A percentile compares a stretch with the other conserved stretches of the same genome.
Evolutionary conservation across 2,888 invertebrate genomes (phyloP).

Genomic region (Torymus tubicola): DNA sequence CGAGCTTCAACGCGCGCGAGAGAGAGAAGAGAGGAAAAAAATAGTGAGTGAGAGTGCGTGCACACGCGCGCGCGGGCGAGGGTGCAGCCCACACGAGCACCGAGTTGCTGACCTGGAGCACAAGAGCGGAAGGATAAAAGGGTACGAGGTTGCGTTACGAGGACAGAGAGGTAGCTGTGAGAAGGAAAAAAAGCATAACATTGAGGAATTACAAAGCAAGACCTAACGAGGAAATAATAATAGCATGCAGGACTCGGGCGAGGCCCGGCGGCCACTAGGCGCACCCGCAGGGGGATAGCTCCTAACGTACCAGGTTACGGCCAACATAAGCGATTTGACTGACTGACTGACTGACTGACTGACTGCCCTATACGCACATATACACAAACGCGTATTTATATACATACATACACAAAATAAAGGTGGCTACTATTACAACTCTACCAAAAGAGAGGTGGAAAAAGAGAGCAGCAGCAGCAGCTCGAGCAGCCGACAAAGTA

Average conservation of each 20-base stretch:
- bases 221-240: slow-evolving; percentile 61
- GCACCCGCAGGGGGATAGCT: slow-evolving; percentile 68
- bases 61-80: no score
- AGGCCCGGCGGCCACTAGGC: slow-evolving; percentile 65
- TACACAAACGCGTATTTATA: no score
- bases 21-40: no score
- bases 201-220: slow-evolving; percentile 56
- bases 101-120: no score
- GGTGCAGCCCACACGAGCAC: no score
- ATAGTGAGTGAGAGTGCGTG: no score
- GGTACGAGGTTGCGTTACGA: slow-evolving; percentile 45
- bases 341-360: background rate
- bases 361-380: no score
- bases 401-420: no score
- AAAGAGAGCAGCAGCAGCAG: slow-evolving; percentile 1
- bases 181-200: background rate
- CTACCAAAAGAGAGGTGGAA: background rate
- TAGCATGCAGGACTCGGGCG: slow-evolving; percentile 71
- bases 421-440: no score
- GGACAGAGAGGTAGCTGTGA: slow-evolving; percentile 45
- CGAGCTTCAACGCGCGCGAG: no score
- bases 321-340: background rate
- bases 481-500: background rate
- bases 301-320: background rate
- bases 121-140: no score